Conservation (phyloP, 2,797 vertebrate species). For the Sibirionetta formosa region DNA sequence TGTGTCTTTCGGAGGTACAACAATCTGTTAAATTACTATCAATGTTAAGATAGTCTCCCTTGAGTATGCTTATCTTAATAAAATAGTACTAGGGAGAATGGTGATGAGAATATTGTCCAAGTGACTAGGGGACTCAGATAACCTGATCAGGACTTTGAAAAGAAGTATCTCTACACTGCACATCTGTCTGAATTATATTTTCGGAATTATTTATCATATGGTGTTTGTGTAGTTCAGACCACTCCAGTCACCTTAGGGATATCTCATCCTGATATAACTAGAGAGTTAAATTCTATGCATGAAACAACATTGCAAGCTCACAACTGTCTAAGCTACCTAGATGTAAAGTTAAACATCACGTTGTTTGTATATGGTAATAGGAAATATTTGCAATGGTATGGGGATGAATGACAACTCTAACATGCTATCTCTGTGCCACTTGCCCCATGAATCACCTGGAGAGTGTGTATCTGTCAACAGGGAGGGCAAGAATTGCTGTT, state of each 20-base stretch:
- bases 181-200: neutral
- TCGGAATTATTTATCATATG: neutral
- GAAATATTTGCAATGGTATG: neutral
- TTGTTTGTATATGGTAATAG: neutral
- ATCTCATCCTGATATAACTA: neutral
- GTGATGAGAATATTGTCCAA: neutral
- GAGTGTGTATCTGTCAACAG: accelerated
- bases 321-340: neutral
- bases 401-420: neutral
- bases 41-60: neutral
- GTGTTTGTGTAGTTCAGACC: neutral
- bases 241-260: neutral
- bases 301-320: neutral
- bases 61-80: neutral
- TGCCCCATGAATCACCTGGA: neutral
- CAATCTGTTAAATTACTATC: neutral
- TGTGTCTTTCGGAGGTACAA: neutral
- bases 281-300: neutral
- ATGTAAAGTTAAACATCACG: neutral
- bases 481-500: neutral
- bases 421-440: neutral
- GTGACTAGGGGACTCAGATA: neutral
- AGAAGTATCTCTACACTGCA: neutral
- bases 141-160: neutral
- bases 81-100: neutral